phyloP scores from a whole-genome alignment of 2,888 invertebrate species.

The Pseudococcus viburni region DNA sequence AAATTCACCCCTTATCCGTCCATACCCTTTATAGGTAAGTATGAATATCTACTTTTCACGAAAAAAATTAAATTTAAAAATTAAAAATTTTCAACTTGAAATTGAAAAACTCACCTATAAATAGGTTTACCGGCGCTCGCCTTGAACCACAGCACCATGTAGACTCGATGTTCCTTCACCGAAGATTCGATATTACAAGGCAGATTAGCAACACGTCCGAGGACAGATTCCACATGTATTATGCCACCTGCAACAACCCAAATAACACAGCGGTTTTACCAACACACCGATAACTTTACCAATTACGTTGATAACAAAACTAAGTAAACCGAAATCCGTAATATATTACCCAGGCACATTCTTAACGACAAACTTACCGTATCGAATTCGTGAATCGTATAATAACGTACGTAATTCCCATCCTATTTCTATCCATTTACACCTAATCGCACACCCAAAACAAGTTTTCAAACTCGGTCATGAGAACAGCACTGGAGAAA shows the following conservation, averaged over 20 bases:
- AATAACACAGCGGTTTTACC: background rate
- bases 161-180: constrained; percentile 86
- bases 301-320: background rate
- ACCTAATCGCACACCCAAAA: background rate
- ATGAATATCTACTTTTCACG: too few relatives aligned
- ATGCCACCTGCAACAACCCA: constrained; percentile 77
- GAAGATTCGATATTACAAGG: constrained; percentile 92
- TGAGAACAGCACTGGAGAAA: too few relatives aligned
- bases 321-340: background rate
- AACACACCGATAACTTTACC: background rate
- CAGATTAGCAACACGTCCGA: constrained; percentile 86
- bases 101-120: constrained; percentile 79
- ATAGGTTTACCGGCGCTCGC: constrained; percentile 89
- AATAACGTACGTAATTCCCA: background rate
- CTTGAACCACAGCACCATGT: constrained; percentile 94
- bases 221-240: constrained; percentile 85
- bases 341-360: background rate
- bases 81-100: too few relatives aligned
- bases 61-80: too few relatives aligned
- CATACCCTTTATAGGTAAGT: too few relatives aligned
- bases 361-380: background rate
- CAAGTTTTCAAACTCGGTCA: background rate
- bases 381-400: background rate
- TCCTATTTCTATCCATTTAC: background rate
- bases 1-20: too few relatives aligned